Evolutionary conservation across 2,888 invertebrate genomes (phyloP).

Genomic region (Bimastos eiseni): DNA sequence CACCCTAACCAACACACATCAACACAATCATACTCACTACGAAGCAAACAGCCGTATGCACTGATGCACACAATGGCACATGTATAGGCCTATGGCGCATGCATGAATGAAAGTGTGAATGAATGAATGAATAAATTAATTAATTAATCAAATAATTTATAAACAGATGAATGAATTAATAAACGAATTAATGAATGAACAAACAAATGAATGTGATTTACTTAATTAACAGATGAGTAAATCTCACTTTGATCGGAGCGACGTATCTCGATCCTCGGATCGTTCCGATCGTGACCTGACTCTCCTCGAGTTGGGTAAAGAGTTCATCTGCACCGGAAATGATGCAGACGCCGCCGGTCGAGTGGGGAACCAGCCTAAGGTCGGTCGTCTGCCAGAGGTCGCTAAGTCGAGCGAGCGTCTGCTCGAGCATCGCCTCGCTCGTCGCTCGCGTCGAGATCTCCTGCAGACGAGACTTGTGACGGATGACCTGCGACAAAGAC

Average conservation of each 20-base stretch:
- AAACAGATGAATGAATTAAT: neutral
- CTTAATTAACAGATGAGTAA: neutral
- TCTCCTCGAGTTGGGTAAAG: constrained; percentile 61
- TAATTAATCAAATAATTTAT: too few relatives aligned
- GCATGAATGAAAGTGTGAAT: neutral
- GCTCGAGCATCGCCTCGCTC: constrained; percentile 61
- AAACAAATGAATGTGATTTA: neutral
- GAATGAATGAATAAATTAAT: neutral
- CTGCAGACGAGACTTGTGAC: constrained; percentile 60
- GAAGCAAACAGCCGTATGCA: neutral
- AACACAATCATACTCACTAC: neutral
- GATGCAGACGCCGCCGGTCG: constrained; percentile 56
- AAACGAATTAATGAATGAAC: neutral
- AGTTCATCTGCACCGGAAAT: constrained; percentile 61
- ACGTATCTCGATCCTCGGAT: constrained; percentile 61
- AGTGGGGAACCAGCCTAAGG: constrained; percentile 58
- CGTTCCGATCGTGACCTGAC: constrained; percentile 61
- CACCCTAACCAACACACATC: constrained; percentile 39
- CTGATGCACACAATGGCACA: too few relatives aligned
- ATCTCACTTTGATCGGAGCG: constrained; percentile 57
- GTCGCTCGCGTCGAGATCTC: constrained; percentile 62
- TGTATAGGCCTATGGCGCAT: too few relatives aligned
- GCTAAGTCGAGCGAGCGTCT: constrained; percentile 61
- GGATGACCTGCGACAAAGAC: constrained; percentile 53
- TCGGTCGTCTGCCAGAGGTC: constrained; percentile 59